A percentile compares a stretch with the other conserved stretches of the same genome.
phyloP scores from a whole-genome alignment of 1,140 invertebrate genomes.

The Pinna nobilis region DNA sequence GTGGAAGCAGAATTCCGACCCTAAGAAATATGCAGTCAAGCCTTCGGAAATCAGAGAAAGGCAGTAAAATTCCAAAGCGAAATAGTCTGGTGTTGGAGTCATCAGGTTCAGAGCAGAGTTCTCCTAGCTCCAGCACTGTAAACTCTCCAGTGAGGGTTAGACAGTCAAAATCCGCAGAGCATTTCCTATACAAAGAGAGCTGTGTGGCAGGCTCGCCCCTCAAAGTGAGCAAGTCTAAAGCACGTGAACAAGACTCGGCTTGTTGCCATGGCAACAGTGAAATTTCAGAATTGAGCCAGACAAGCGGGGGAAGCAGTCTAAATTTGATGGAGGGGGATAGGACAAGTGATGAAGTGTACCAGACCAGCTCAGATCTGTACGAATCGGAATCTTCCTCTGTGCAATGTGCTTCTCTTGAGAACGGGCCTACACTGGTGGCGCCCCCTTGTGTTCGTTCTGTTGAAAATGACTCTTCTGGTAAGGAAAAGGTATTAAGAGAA shows the following conservation, averaged over 20 bases:
- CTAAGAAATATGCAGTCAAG: neutral
- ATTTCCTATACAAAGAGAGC: too few relatives aligned
- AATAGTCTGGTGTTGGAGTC: constrained; percentile 12
- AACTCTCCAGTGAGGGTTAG: constrained; percentile 8
- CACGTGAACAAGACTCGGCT: too few relatives aligned
- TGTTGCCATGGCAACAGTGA: too few relatives aligned
- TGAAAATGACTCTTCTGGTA: neutral
- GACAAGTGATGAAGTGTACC: too few relatives aligned
- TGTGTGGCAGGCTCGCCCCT: too few relatives aligned
- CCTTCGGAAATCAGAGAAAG: neutral
- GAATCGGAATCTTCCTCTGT: neutral
- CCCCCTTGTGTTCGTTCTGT: neutral
- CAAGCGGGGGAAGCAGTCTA: too few relatives aligned
- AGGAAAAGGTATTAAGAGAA: neutral
- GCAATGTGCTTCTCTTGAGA: constrained; percentile 30
- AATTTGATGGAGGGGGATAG: too few relatives aligned
- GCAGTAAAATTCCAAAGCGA: constrained; percentile 10
- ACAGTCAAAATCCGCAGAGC: constrained; percentile 12
- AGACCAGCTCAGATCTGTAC: too few relatives aligned
- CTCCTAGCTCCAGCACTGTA: neutral
- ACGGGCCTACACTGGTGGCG: constrained; percentile 26
- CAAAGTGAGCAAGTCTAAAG: too few relatives aligned
- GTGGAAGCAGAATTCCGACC: constrained; percentile 11
- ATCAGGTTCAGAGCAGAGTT: neutral
- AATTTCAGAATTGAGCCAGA: too few relatives aligned